These are phyloP conservation scores for Hyperoodon ampullatus DNA, from an alignment of 2,113 vertebrate species.

Conservation along the genomic window DNA sequence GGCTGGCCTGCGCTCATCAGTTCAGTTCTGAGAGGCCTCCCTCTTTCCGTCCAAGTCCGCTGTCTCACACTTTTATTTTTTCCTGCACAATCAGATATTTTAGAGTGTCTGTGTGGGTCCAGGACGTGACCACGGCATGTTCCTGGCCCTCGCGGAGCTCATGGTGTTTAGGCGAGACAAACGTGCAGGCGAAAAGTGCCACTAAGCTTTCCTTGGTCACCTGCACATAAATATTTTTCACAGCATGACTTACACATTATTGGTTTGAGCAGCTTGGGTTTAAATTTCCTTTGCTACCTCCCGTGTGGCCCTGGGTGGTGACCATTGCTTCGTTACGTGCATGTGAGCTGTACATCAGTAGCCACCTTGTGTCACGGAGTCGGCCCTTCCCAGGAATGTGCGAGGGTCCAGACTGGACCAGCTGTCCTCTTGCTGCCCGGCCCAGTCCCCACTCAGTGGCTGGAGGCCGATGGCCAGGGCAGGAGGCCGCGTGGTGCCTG, in stretches of 20 bases:
- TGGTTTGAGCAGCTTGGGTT: background rate
- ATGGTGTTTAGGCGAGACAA: rapidly evolving
- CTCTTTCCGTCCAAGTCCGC: rapidly evolving
- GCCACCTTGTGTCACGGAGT: background rate
- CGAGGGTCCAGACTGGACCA: background rate
- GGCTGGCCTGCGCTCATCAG: rapidly evolving
- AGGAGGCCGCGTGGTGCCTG: background rate
- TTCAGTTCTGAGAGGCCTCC: too few relatives aligned
- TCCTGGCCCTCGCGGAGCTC: rapidly evolving
- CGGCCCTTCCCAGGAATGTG: rapidly evolving
- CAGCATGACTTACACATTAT: background rate
- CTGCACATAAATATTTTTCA: background rate
- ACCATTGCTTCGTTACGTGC: background rate
- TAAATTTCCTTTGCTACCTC: background rate
- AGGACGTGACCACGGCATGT: rapidly evolving
- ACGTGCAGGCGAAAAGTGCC: background rate
- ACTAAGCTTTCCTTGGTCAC: rapidly evolving
- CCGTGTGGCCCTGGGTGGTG: background rate
- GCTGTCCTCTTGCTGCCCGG: background rate
- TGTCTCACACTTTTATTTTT: rapidly evolving
- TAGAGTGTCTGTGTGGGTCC: rapidly evolving
- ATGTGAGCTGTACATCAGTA: rapidly evolving
- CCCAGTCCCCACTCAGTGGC: background rate
- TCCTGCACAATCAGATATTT: rapidly evolving
- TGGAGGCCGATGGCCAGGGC: rapidly evolving